Evolutionary conservation across 2,797 vertebrate genomes (phyloP).

Genomic region (Argentina silus): DNA sequence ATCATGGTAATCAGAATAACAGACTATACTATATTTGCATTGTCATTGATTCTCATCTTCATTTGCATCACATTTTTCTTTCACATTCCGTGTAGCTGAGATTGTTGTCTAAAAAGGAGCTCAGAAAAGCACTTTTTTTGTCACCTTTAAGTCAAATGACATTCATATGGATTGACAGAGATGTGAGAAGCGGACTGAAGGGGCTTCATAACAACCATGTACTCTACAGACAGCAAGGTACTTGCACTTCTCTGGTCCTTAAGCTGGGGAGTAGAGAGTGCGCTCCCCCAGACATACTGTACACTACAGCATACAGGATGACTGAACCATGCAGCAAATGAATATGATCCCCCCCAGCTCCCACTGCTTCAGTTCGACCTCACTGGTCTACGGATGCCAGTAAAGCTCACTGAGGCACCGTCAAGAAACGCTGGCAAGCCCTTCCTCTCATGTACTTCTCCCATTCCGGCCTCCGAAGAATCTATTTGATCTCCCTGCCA

Average conservation of each 20-base stretch:
- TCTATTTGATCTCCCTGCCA: constrained; percentile 70
- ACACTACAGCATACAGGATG: constrained; percentile 36
- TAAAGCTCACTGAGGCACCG: constrained; percentile 38
- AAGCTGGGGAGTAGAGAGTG: background rate
- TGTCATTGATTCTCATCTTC: constrained; percentile 44
- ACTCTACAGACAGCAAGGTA: background rate
- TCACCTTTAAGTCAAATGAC: background rate
- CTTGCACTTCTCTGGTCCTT: background rate
- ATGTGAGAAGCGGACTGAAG: background rate
- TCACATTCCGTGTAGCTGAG: constrained; percentile 30
- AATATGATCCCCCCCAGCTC: constrained; percentile 56
- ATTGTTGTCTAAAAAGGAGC: constrained; percentile 16
- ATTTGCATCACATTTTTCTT: constrained; percentile 14
- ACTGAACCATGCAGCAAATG: constrained; percentile 45
- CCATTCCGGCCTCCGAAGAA: constrained; percentile 59
- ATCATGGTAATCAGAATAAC: constrained; percentile 52
- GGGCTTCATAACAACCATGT: background rate
- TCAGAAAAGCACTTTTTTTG: background rate
- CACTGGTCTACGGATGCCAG: constrained; percentile 54
- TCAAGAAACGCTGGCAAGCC: constrained; percentile 60
- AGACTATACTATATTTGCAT: constrained; percentile 54
- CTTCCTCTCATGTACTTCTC: constrained; percentile 59
- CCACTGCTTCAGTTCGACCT: constrained; percentile 42
- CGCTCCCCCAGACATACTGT: background rate
- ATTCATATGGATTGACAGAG: background rate